A percentile compares a stretch with the other conserved stretches of the same genome.
These are phyloP conservation scores for Chloroceryle amazona DNA, from an alignment of 2,797 vertebrate genomes.

Conservation along the genomic window DNA sequence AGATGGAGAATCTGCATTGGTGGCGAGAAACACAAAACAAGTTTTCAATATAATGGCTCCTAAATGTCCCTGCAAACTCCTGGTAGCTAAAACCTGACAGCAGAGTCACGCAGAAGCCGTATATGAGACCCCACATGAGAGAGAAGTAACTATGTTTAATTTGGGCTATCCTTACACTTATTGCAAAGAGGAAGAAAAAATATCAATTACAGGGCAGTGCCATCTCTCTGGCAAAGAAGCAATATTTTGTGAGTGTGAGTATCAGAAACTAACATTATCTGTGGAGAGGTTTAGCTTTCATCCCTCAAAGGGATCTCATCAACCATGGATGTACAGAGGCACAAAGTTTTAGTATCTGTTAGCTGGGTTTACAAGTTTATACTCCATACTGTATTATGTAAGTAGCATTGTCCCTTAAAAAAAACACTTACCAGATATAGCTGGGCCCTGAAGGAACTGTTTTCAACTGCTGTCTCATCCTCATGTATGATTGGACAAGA, in stretches of 20 bases:
- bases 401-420: not conserved
- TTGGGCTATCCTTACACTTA: not conserved
- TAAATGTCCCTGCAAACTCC: not conserved
- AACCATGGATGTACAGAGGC: not conserved
- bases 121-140: not conserved
- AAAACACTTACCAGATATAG: not conserved
- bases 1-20: not conserved
- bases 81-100: not conserved
- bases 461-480: not conserved
- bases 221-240: not conserved
- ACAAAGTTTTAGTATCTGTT: not conserved
- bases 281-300: not conserved
- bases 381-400: not conserved
- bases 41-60: not conserved
- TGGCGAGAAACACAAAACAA: not conserved
- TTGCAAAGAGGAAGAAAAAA: not conserved
- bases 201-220: too few relatives aligned
- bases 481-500: not conserved
- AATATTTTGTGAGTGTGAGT: not conserved
- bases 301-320: not conserved
- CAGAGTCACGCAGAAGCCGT: not conserved
- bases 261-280: not conserved
- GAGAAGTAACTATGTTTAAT: not conserved
- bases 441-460: not conserved
- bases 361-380: not conserved